Base-by-base conservation (phyloP, 2,113 vertebrate species). In the Ammodytes dubius region DNA sequence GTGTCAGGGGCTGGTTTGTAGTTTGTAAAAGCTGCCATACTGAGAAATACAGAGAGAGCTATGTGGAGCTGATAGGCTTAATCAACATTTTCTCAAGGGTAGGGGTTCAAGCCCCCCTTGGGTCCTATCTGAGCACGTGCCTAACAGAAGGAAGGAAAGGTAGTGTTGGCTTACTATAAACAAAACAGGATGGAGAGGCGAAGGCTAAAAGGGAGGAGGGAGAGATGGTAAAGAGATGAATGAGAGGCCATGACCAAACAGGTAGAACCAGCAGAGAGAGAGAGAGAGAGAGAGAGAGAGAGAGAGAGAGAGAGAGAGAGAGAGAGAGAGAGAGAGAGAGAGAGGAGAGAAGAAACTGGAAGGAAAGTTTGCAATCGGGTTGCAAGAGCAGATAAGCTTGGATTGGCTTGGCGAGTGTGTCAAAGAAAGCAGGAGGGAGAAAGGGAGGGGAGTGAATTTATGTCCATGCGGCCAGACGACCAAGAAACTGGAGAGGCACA, bases 401-500 rank as follows among this genome's bases (percentile, higher is more conserved):
- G 72, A 83, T 84, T 82, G 77, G 67, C 58, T 85, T 13, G 64
- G 81, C 9, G 11, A 80, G 54, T 4, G 35, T 67, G 67, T 72
- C 56, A 74, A 78, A 45, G 72, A 81, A 82, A 86, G 68, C 63
- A 69, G 65, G 60, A 74, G 58, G 67, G 66, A 76, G 40, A 64
- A 77, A 74, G 73, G 60, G 54, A 74, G 56, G 60, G 39, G 52
- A 5, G 58, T 79, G 86, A 92, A 91, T 94, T 84, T 93, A 94
- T 91, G 85, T 86, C 86, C 27, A 60, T 66, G 66, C 54, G 52
- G 74, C 87, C 89, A 94, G 92, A 92, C 83, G 68, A 86, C 89
- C 87, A 86, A 89, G 92, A 94, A 94, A 95, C 87, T 84, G 71
- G 93, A 93, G 89, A 92, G 80, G 85, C 80, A 81, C 70, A 58